Evolutionary conservation across 2,888 invertebrate species (phyloP).

Genomic region (Hemicrepidius hirtus): DNA sequence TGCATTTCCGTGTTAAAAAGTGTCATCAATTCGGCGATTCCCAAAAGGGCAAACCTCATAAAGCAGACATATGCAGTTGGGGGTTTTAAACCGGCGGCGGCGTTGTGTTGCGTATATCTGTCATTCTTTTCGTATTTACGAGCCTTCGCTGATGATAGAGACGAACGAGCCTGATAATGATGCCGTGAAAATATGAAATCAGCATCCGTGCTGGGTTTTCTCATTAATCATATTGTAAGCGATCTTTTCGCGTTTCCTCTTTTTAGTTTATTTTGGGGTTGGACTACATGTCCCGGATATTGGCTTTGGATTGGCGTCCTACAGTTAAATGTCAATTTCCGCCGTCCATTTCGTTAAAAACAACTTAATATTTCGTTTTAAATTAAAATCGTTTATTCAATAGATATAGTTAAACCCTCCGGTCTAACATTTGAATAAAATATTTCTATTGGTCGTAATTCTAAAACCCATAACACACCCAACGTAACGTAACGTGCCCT

Average conservation of each 20-base stretch:
- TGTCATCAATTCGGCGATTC: constrained; percentile 48
- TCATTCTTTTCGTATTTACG: constrained; percentile 38
- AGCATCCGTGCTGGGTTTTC: constrained; percentile 24
- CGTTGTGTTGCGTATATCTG: constrained; percentile 28
- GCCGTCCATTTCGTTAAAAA: constrained; percentile 2
- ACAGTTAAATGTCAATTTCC: constrained; percentile 30
- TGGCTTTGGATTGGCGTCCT: constrained; percentile 25
- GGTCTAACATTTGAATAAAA: too few relatives aligned
- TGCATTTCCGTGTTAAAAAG: constrained; percentile 46
- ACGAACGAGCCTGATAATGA: constrained; percentile 37
- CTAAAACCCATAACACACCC: too few relatives aligned
- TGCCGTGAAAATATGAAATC: constrained; percentile 40
- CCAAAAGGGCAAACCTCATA: constrained; percentile 47
- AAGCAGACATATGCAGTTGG: constrained; percentile 45
- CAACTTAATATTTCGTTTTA: too few relatives aligned
- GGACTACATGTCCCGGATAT: constrained; percentile 39
- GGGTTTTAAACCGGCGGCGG: constrained; percentile 21
- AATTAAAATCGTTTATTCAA: too few relatives aligned
- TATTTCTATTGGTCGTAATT: too few relatives aligned
- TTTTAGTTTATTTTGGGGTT: constrained; percentile 33
- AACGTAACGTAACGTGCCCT: too few relatives aligned
- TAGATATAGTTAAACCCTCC: too few relatives aligned
- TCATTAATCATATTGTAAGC: constrained; percentile 40
- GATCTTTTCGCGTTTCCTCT: constrained; percentile 36
- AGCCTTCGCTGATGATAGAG: constrained; percentile 21